Base-by-base conservation (phyloP, 2,888 invertebrate species). In the Emesis castigata region DNA sequence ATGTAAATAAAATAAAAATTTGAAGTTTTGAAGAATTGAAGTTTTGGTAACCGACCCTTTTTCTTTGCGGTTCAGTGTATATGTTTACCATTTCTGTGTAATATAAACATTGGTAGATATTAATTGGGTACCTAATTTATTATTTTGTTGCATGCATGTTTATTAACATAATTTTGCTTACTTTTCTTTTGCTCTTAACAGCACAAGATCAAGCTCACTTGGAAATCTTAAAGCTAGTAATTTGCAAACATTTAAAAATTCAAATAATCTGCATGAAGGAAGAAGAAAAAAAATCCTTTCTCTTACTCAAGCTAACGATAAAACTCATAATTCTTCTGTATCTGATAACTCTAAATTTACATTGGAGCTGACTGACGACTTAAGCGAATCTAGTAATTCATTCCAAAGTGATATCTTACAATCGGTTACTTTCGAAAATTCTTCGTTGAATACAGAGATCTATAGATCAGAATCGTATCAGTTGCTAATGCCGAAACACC, bases 381-480 rank as follows among this genome's bases (percentile, higher is more conserved):
- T 61, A 7, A 87, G 83, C 44, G 91, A 93, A 66, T 91, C 91
- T 0, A 93, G 89, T 80, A 89, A 89, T 79, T 91, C 91, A 0
- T 90, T 86, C 26, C 84, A 86, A 69, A 86, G 44, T 7, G 44
- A 87, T 69, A 81, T 83, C 5, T 29, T 87, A 61, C 85, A 84
- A 69, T 84, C 83, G 7, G 70, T 82, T 4, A 85, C 83, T 5
- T 78, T 84, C 31, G 81, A 89, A 69, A 89, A 91, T 81, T 91
- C 92, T 2, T 90, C 89, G 69, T 39, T 88, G 6, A 89, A 89
- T 73, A 89, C 90, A 6, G 91, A 91, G 48, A 85, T 89, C 8
- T 93, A 93, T 82, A 91, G 84, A 86, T 90, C 94, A 0, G 94
- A 94, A 8, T 94, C 95, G 0, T 94, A 92, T 81, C 91, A 91